phyloP scores from a whole-genome alignment of 2,888 invertebrate species.

The Matsumyia berberina region DNA sequence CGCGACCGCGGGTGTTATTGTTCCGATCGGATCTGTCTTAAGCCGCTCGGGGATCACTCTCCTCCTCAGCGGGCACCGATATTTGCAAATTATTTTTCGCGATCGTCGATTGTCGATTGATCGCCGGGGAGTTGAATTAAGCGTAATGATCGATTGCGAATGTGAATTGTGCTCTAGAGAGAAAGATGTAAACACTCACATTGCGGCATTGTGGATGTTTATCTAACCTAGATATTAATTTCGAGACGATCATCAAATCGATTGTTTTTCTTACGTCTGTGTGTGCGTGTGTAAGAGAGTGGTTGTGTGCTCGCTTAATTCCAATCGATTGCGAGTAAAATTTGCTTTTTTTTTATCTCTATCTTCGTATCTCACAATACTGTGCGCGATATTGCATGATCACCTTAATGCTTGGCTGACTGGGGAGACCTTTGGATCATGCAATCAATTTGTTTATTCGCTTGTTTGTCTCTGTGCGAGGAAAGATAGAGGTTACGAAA shows the following conservation, averaged over 20 bases:
- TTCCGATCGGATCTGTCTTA: conserved; percentile 22
- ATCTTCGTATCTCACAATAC: conserved; percentile 20
- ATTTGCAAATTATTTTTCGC: conserved; percentile 22
- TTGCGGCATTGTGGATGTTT: conserved; percentile 37
- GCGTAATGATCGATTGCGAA: conserved; percentile 43
- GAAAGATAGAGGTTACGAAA: neutral
- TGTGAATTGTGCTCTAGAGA: conserved; percentile 36
- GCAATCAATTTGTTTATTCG: conserved; percentile 23
- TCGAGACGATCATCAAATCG: conserved; percentile 44
- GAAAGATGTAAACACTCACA: conserved; percentile 25
- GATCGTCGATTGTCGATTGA: conserved; percentile 32
- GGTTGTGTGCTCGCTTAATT: conserved; percentile 19
- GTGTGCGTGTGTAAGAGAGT: conserved; percentile 29
- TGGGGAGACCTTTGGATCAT: conserved; percentile 26
- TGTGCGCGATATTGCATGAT: conserved; percentile 29
- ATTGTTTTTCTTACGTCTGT: conserved; percentile 18
- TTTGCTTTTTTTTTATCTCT: neutral
- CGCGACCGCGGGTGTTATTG: conserved; percentile 32
- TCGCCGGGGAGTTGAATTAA: conserved; percentile 24
- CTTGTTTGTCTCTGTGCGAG: neutral
- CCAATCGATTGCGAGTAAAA: conserved; percentile 35
- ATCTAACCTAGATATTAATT: conserved; percentile 55
- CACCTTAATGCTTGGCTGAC: conserved; percentile 2
- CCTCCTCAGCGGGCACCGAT: conserved; percentile 1
- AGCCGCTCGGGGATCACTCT: conserved; percentile 17